These are phyloP conservation scores for Eudemis profundana DNA, from an alignment of 2,888 invertebrate species.

Conservation along the genomic window DNA sequence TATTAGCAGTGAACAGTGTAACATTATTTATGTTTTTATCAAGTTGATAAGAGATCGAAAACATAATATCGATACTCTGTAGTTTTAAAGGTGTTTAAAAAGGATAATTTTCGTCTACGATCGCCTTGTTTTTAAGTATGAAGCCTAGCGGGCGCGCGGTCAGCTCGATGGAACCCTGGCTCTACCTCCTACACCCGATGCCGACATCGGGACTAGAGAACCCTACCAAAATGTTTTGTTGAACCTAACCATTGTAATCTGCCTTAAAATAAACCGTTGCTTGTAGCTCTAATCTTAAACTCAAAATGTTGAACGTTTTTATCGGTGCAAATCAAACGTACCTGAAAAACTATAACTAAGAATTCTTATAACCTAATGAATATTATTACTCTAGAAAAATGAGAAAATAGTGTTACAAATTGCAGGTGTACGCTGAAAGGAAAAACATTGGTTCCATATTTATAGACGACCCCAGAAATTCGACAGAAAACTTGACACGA, in stretches of 20 bases:
- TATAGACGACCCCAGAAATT: too few species aligned
- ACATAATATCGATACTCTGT: not conserved
- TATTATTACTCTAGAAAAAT: not conserved
- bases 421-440: not conserved
- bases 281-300: too few species aligned
- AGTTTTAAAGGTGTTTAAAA: too few species aligned
- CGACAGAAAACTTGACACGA: too few species aligned
- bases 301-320: not conserved
- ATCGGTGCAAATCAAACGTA: not conserved
- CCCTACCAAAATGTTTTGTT: not conserved
- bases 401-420: not conserved
- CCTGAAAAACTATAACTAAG: not conserved
- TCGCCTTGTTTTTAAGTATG: not conserved
- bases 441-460: not conserved
- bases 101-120: not conserved
- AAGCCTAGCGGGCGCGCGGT: constrained; percentile 30
- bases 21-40: constrained; percentile 20
- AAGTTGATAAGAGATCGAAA: not conserved
- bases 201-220: not conserved
- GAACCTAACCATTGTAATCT: not conserved
- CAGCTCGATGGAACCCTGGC: constrained; percentile 27
- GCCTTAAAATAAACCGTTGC: not conserved
- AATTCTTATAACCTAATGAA: not conserved
- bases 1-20: constrained; percentile 25
- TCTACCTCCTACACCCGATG: constrained; percentile 15